phyloP scores from a whole-genome alignment of 1,140 invertebrate species.

The Caenorhabditis tropicalis region DNA sequence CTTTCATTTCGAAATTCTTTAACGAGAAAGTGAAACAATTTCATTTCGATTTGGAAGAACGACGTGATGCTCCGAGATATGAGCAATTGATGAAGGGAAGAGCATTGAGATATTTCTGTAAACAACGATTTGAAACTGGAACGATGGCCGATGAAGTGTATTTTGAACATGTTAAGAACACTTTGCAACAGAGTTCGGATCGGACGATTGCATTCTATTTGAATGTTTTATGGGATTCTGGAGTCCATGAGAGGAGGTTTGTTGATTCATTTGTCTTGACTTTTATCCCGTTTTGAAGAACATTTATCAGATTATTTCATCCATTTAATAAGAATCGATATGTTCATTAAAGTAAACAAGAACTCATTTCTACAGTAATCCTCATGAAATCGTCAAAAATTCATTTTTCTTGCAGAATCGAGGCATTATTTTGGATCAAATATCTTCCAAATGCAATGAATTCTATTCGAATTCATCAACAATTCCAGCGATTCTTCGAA shows the following conservation, averaged over 20 bases:
- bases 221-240: background rate
- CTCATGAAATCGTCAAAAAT: background rate
- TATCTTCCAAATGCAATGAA: background rate
- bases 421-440: background rate
- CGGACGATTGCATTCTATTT: background rate
- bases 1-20: background rate
- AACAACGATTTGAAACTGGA: background rate
- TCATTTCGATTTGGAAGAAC: background rate
- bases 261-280: background rate
- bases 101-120: background rate
- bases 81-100: background rate
- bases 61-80: background rate
- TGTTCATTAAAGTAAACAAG: too few relatives aligned
- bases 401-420: background rate
- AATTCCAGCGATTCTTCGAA: background rate
- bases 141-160: background rate
- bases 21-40: background rate
- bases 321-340: too few relatives aligned
- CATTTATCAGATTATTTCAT: too few relatives aligned
- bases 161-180: background rate
- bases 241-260: background rate
- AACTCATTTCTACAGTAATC: too few relatives aligned
- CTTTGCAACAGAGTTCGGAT: background rate
- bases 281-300: too few relatives aligned
- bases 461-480: background rate